Conservation (phyloP, 2,113 vertebrate genomes). For the Chroicocephalus ridibundus region DNA sequence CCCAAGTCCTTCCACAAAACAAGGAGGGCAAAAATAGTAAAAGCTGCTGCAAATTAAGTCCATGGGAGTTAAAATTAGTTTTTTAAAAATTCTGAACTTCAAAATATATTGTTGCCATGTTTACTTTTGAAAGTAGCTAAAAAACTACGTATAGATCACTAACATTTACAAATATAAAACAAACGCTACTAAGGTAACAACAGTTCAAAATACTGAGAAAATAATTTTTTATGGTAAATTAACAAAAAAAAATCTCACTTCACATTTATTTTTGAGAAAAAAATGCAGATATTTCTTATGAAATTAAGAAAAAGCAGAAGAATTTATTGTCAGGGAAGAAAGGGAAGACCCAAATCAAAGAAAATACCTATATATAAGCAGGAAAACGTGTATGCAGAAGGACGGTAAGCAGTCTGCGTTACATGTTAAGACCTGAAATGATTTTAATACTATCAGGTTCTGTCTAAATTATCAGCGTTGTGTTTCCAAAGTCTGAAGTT, state of each 20-base stretch:
- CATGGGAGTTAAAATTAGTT: not conserved
- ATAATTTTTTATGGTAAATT: not conserved
- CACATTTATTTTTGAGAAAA: not conserved
- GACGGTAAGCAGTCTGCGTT: not conserved
- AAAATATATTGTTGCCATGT: not conserved
- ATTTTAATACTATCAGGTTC: not conserved
- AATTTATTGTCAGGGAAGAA: not conserved
- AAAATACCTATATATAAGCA: not conserved
- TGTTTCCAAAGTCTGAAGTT: conserved; percentile 37
- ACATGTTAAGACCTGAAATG: not conserved
- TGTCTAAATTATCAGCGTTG: not conserved
- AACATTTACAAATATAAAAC: not conserved
- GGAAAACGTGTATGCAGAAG: not conserved
- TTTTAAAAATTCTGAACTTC: not conserved
- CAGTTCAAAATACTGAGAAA: not conserved
- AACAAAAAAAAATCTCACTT: not conserved
- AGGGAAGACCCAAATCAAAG: not conserved
- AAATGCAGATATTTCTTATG: not conserved
- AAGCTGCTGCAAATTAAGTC: not conserved
- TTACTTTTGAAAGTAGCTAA: not conserved
- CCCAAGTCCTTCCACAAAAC: not conserved
- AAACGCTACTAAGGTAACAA: rapidly evolving
- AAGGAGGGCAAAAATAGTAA: not conserved
- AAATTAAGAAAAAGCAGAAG: not conserved
- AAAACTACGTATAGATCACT: not conserved